A percentile compares a stretch with the other conserved stretches of the same genome.
Conservation (phyloP, 30 jellyfish, hydroid and myxozoan genomes). For the Catostylus mosaicus region DNA sequence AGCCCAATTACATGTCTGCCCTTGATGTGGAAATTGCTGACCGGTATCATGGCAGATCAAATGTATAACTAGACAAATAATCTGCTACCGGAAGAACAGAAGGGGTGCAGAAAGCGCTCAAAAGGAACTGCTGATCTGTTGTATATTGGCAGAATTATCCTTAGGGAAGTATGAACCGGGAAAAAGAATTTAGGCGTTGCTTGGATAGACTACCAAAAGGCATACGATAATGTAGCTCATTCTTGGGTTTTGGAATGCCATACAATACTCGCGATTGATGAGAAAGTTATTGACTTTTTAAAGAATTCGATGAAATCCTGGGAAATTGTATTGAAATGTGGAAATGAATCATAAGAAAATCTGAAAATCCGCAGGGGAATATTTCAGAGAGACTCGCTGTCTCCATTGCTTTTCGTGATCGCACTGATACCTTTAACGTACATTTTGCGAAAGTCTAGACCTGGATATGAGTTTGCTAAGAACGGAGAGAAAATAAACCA, state of each 20-base stretch:
- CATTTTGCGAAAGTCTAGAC: no score
- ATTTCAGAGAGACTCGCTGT: conserved; percentile 12
- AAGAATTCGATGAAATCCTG: not conserved
- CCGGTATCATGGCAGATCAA: not conserved
- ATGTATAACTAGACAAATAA: not conserved
- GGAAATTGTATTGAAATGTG: conserved; percentile 1
- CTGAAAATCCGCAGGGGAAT: not conserved
- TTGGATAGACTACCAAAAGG: conserved; percentile 13
- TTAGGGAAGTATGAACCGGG: conserved; percentile 14
- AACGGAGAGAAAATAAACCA: not conserved
- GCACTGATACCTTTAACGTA: conserved; percentile 1
- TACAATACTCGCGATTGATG: not conserved
- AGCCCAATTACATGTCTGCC: not conserved
- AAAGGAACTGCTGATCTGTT: conserved; percentile 26
- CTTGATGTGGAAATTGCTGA: not conserved
- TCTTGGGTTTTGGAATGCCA: conserved; percentile 11
- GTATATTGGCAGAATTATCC: conserved; percentile 13
- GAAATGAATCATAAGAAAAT: not conserved
- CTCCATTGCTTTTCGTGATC: conserved; percentile 12
- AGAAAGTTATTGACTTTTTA: not conserved
- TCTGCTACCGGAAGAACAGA: conserved; percentile 23
- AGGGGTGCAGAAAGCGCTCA: conserved; percentile 30
- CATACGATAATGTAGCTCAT: conserved; percentile 13
- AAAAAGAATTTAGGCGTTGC: conserved; percentile 32
- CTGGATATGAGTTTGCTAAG: not conserved